Conservation (phyloP, 1,140 invertebrate genomes). For the Heliconius himera region DNA sequence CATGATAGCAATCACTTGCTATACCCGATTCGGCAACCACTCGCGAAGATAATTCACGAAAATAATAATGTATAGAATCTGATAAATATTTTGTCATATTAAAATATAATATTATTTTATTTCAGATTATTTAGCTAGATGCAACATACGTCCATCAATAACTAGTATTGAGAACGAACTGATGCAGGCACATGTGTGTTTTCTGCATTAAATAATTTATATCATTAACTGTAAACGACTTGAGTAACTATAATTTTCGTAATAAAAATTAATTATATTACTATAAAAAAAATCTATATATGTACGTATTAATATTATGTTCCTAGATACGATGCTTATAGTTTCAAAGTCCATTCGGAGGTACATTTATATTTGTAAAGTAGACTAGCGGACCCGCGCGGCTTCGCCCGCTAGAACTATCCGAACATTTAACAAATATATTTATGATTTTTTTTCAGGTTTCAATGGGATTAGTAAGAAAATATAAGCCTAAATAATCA, state of each 20-base stretch:
- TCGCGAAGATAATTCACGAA: background rate
- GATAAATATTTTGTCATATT: background rate
- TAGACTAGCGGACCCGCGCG: too few relatives aligned
- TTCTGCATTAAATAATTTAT: background rate
- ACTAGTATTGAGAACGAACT: background rate
- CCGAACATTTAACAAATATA: too few relatives aligned
- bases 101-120: background rate
- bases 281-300: background rate
- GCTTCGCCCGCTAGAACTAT: too few relatives aligned
- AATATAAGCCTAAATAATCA: too few relatives aligned
- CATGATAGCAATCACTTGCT: conserved; percentile 31
- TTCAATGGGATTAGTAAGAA: too few relatives aligned
- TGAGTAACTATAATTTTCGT: too few relatives aligned
- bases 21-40: conserved; percentile 27
- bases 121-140: background rate
- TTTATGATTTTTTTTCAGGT: too few relatives aligned
- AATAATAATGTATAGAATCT: background rate
- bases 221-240: too few relatives aligned
- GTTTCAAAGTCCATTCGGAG: too few relatives aligned
- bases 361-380: too few relatives aligned
- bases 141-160: background rate
- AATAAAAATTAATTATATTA: too few relatives aligned
- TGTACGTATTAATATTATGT: background rate
- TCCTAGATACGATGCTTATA: too few relatives aligned
- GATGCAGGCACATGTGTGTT: background rate